Evolutionary conservation across 2,888 invertebrate species (phyloP).

Genomic region (Muscina levida): DNA sequence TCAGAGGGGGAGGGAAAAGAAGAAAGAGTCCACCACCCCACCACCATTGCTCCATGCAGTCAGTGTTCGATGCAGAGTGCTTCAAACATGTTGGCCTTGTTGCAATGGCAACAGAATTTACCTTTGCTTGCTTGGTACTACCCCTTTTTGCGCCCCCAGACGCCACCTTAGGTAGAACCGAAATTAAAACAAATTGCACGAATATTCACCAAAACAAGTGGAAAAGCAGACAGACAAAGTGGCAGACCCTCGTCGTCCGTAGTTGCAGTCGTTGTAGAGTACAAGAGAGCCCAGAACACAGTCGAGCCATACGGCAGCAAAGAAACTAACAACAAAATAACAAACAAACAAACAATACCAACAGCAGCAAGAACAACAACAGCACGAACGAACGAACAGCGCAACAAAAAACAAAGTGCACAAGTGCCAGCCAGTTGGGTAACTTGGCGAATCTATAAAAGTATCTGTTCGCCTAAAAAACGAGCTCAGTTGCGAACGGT

Average conservation of each 20-base stretch:
- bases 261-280: no score
- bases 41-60: no score
- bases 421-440: conserved; percentile 66
- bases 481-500: conserved; percentile 79
- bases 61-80: conserved; percentile 60
- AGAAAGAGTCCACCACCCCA: no score
- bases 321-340: no score
- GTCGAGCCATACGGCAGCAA: no score
- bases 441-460: conserved; percentile 79
- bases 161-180: background rate
- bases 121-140: conserved; percentile 14
- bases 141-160: conserved; percentile 46
- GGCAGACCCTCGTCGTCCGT: no score
- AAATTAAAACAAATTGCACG: background rate
- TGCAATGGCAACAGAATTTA: conserved; percentile 63
- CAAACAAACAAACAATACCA: conserved; percentile 55
- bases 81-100: conserved; percentile 67
- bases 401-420: conserved; percentile 60
- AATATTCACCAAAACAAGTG: no score
- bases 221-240: no score
- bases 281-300: no score
- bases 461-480: conserved; percentile 77
- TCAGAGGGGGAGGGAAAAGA: no score
- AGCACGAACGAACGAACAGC: background rate
- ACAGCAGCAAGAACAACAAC: conserved; percentile 43